Base-by-base conservation (phyloP, 2,888 invertebrate species). In the Orthonychiurus folsomi region DNA sequence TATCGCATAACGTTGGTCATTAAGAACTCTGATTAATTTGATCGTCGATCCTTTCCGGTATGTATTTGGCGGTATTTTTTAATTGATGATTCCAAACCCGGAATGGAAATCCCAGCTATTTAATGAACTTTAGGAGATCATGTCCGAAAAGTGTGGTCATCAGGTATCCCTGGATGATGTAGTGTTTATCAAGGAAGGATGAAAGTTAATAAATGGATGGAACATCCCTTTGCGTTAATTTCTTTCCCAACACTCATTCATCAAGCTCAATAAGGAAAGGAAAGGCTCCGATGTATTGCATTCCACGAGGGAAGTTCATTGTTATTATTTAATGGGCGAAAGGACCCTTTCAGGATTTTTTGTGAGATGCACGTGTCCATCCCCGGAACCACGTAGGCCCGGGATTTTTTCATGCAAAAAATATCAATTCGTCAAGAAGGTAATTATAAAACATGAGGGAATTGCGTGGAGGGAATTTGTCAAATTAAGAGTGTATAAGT, bases 201-300 rank as follows among this genome's bases (percentile, higher is more conserved):
- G 37, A 37, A 37, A 37, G 37, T 37, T 37, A 37, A 37, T 37
- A 37, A 37, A 37, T 37, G 37, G 37, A 37, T 37, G 37, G 37
- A 37, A 37, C 37, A 15, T 15, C 5, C 37, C 37, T 37, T 37
- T 15, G 5, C 37, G 5, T 37, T 37, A 37, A 9, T 15, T 37
- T 15, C 5, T 37, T 37, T 37, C 37, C 37, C 37, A 37, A 5
- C 15, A 5, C 37, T 37, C 37, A 37, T 37, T 37, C 37, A 37
- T 37, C 37, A 37, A 37, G 37, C 37, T 37, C 37, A 37, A 37
- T 37, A 37, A 37, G 37, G 37, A 37, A 37, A 37, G 37, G 37
- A 37, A 37, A 37, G 37, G 37, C 5, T 5, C 15, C 37, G 37
- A 15, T 37, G 37, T 5, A 37, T 37, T 37, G 37, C 9, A 37